Percentiles rank a stretch among this genome's conserved stretches.
These are phyloP conservation scores for Limenitis arthemis DNA, from an alignment of 2,888 invertebrate genomes.

Conservation along the genomic window DNA sequence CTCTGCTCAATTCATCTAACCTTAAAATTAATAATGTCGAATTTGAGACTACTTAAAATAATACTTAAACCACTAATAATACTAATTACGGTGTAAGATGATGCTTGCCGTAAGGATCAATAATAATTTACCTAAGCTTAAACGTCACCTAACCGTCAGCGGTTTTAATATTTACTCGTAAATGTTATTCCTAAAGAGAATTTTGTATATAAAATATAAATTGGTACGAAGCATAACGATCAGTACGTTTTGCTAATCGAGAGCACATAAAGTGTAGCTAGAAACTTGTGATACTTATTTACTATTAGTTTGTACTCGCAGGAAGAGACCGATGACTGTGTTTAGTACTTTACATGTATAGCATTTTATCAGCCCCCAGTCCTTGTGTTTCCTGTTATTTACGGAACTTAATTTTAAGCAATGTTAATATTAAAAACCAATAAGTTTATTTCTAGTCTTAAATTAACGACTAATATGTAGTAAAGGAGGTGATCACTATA, in stretches of 20 bases:
- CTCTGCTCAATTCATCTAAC: conserved; percentile 20
- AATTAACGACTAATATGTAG: too few relatives aligned
- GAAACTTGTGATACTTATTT: conserved; percentile 25
- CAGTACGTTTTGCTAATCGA: conserved; percentile 19
- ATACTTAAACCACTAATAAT: background rate
- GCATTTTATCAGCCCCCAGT: conserved; percentile 9
- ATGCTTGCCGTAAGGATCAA: background rate
- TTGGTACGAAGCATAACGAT: conserved; percentile 9
- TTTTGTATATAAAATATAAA: background rate
- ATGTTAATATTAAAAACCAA: conserved; percentile 22
- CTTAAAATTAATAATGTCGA: conserved; percentile 1
- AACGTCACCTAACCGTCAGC: too few relatives aligned
- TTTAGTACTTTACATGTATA: conserved; percentile 6
- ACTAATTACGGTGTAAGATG: background rate
- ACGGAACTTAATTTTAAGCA: conserved; percentile 6
- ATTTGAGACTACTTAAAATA: background rate
- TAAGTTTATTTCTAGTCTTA: conserved; percentile 46
- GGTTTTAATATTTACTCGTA: background rate
- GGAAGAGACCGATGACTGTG: conserved; percentile 2
- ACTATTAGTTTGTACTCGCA: conserved; percentile 14
- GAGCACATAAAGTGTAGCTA: conserved; percentile 26
- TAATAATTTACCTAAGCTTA: background rate
- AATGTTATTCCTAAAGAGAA: background rate
- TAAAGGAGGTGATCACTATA: background rate
- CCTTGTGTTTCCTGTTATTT: conserved; percentile 10